phyloP scores from a whole-genome alignment of 2,113 vertebrate genomes.

The Dinomys branickii region DNA sequence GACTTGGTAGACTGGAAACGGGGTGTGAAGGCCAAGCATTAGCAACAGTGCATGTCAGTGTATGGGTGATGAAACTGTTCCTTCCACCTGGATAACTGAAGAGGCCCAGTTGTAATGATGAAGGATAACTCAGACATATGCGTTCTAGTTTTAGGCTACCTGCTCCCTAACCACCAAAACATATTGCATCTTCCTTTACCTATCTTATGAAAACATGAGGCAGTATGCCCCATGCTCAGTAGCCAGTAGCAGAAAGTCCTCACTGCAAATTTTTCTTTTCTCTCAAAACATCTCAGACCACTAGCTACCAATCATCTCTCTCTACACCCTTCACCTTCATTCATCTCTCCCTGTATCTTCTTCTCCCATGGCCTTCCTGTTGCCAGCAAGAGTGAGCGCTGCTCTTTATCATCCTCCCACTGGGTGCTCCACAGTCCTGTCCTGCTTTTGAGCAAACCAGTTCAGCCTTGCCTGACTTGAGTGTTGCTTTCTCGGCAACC shows the following conservation, averaged over 20 bases:
- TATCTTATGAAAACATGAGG: not conserved
- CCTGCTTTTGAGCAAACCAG: not conserved
- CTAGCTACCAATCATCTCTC: not conserved
- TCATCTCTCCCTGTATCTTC: not conserved
- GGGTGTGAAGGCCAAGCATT: not conserved
- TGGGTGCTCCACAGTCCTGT: not conserved
- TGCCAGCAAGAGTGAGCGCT: not conserved
- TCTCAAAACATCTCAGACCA: not conserved
- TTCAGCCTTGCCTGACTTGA: not conserved
- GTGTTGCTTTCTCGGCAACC: not conserved
- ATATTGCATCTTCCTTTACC: not conserved
- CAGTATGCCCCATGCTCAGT: not conserved
- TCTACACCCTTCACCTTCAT: not conserved
- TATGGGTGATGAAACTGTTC: not conserved
- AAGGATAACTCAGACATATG: not conserved
- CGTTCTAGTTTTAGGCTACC: not conserved
- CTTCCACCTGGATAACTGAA: not conserved
- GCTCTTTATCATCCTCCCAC: not conserved
- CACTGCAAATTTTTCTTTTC: not conserved
- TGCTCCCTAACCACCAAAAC: not conserved
- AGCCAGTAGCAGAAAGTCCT: not conserved
- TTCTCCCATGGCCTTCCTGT: not conserved
- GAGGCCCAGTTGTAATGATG: not conserved
- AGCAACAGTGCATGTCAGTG: no score
- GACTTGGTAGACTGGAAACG: not conserved